Percentiles rank a stretch among this genome's conserved stretches.
Evolutionary conservation across 2,888 invertebrate genomes (phyloP).

Genomic region (Tenthredo scrophulariae): DNA sequence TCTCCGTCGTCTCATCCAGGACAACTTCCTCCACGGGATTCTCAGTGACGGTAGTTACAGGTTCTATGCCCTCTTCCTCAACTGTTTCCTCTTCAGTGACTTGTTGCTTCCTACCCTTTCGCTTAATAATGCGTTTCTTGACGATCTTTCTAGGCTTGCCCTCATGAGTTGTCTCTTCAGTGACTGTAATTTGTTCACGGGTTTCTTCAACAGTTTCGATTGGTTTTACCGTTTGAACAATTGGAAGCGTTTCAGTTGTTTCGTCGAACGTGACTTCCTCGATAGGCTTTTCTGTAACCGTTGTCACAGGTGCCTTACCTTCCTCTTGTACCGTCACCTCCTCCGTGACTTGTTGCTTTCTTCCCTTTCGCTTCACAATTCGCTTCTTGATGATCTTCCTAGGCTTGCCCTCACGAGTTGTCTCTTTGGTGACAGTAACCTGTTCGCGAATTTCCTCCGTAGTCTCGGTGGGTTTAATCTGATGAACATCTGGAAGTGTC

Average conservation of each 20-base stretch:
- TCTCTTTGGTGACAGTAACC: conserved; percentile 62
- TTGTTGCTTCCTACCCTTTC: conserved; percentile 78
- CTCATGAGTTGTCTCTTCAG: conserved; percentile 67
- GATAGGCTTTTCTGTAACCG: too few relatives aligned
- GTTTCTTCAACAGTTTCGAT: conserved; percentile 66
- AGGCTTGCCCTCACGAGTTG: conserved; percentile 60
- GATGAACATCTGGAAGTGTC: conserved; percentile 27
- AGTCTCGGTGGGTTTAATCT: conserved; percentile 65
- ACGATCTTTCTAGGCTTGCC: conserved; percentile 71
- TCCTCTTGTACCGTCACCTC: conserved; percentile 78
- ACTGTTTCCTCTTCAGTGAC: conserved; percentile 79
- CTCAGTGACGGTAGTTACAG: conserved; percentile 59
- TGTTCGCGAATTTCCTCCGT: conserved; percentile 56
- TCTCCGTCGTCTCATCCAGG: conserved; percentile 58
- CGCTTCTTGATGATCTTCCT: conserved; percentile 70
- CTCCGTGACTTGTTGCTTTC: conserved; percentile 78
- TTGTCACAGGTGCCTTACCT: conserved; percentile 74
- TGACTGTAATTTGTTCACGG: conserved; percentile 72
- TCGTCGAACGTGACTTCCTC: too few relatives aligned
- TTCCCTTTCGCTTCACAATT: conserved; percentile 76
- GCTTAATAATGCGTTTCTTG: conserved; percentile 78
- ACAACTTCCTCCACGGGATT: conserved; percentile 60
- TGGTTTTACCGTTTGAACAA: too few relatives aligned
- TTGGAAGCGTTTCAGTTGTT: too few relatives aligned
- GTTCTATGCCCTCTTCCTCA: conserved; percentile 74